Evolutionary conservation across 2,797 vertebrate genomes (phyloP), one percentile per base, ranked within the genome.

Genomic region (Gallinago nigripennis): DNA sequence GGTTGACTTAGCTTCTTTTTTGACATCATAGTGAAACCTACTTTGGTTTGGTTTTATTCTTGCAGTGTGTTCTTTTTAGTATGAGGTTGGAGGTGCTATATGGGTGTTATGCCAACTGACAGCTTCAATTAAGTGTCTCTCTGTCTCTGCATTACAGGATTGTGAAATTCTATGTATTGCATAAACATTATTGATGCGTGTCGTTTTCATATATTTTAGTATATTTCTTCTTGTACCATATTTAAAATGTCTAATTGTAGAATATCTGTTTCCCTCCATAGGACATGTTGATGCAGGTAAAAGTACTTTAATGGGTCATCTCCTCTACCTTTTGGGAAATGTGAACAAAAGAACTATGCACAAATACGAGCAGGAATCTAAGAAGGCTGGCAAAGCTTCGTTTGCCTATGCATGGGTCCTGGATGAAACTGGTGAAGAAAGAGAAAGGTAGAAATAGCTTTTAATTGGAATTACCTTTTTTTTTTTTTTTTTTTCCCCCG

Each of bases 271-370:
- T 95, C 69, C n/a, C 20, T 97, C 85, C 61, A 33, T 92, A 99
- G 99, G 99, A 91, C 99, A 99, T 61, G 99, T 99, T 92, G 99
- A 99, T 96, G 99, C 99, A 24, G 99, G 99, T 88, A 99, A 99
- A 98, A 99, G 99, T 98, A 99, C 99, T 48, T 97, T 99, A 95
- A 99, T 99, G 99, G 99, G 99, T 79, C 99, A 99, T 97, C 96
- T 99, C 80, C 98, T 99, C 48, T 99, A 99, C 95, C 98, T 99
- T 94, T 98, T 99, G 98, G 99, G 99, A 82, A 98, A 99, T 43
- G 99, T 99, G 95, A 99, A 99, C 98, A 99, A 99, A 98, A 98
- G 99, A 97, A 99, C 99, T 94, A 99, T 99, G 99, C 99, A 99
- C 97, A 99, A 99, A 97, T 99, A 99, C 0, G 99, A 99, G 94